A percentile compares a stretch with the other conserved stretches of the same genome.
These are phyloP conservation scores for Acanthosepion pharaonis DNA, from an alignment of 2,888 invertebrate species.

Conservation along the genomic window DNA sequence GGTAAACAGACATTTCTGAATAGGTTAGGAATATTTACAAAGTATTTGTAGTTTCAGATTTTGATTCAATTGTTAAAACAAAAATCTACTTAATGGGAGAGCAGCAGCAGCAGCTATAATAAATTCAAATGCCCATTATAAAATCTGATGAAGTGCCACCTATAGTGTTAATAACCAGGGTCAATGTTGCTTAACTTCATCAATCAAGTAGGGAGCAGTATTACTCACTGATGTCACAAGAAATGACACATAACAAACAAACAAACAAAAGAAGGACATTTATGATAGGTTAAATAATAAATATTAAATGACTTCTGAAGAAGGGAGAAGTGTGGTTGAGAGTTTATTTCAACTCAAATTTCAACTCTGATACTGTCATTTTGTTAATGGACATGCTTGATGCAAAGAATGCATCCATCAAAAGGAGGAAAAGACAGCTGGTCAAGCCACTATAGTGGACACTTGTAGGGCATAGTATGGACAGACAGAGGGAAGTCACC, in stretches of 20 bases:
- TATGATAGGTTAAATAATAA: neutral
- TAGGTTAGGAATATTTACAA: too few species aligned
- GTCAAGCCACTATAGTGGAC: neutral
- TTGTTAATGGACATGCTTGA: neutral
- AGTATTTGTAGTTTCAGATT: too few species aligned
- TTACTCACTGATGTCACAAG: neutral
- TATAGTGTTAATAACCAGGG: neutral
- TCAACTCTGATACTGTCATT: neutral
- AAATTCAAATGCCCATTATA: neutral
- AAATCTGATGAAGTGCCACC: neutral
- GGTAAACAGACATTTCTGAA: too few species aligned
- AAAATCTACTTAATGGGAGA: too few species aligned
- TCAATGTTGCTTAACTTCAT: neutral
- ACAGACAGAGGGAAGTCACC: neutral
- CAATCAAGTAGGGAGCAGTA: neutral
- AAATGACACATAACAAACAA: neutral
- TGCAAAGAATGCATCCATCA: neutral
- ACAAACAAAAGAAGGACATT: neutral
- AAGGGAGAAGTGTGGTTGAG: neutral
- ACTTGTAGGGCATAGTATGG: neutral
- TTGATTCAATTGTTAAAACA: too few species aligned
- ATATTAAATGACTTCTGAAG: neutral
- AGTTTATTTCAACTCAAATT: neutral
- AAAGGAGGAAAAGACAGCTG: neutral
- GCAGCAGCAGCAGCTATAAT: too few species aligned